Base-by-base conservation (phyloP, 2,888 invertebrate species). In the Rotaria sp. region DNA sequence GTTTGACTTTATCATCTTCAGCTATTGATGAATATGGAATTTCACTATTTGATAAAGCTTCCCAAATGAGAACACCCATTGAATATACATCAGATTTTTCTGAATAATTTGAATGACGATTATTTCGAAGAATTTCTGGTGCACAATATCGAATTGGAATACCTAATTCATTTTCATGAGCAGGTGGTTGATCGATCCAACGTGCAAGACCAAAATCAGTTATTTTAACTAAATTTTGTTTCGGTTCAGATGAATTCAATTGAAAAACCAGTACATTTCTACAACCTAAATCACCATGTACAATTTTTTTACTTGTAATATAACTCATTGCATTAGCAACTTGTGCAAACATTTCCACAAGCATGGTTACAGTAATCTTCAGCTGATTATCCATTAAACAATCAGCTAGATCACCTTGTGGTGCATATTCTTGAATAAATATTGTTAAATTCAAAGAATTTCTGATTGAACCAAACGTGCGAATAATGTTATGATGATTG, bases 231-330 rank as follows among this genome's bases (percentile, higher is more conserved):
- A 45, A n/a, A n/a, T 45, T 80, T 21, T 80, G 1, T n/a, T 26
- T n/a, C 13, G 35, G n/a, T 10, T 80, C 15, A 45, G 26, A n/a
- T 11, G 2, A 1, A 45, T 80, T 4, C 24, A 45, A 26, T 26
- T 15, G 45, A 13, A 80, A 80, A 13, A 80, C 80, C n/a, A 80
- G 80, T 8, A 80, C 45, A 45, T 80, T 80, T 45, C 80, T 26
- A 80, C 80, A 80, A 24, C 41, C 80, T 80, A 80, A 80, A 24
- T 80, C 80, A n/a, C n/a, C 80, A 45, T 80, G 80, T 45, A 80
- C n/a, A 45, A 80, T 80, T 1, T 26, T 18, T 38, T 80, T 45
- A 21, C 45, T 4, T 11, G 80, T n/a, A n/a, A 80, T 24, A 80
- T 26, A 45, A 2, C 18, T 45, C 80, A 80, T 80, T n/a, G 80